Evolutionary conservation across 2,797 vertebrate species (phyloP).

Genomic region (Microcaecilia unicolor): DNA sequence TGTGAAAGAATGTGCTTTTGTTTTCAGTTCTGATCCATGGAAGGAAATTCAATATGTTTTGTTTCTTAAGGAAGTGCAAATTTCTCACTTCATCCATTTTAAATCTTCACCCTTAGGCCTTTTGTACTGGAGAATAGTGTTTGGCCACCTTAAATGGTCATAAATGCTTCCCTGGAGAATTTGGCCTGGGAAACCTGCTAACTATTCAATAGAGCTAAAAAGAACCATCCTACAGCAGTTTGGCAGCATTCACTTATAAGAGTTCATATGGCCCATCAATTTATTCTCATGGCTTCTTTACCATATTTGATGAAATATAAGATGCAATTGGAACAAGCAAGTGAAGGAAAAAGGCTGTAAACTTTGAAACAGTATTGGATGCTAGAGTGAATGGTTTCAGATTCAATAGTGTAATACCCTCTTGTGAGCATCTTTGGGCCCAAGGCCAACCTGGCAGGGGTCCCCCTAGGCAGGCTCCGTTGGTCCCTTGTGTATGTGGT

Average conservation of each 20-base stretch:
- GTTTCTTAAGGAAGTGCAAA: conserved; percentile 91
- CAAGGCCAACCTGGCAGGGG: no score
- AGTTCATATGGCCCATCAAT: conserved; percentile 67
- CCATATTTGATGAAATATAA: conserved; percentile 65
- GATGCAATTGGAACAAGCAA: conserved; percentile 48
- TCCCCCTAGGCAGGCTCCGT: no score
- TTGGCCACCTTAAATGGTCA: conserved; percentile 71
- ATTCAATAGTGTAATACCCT: no score
- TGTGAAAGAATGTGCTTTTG: conserved; percentile 70
- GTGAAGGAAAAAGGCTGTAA: conserved; percentile 52
- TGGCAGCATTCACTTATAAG: conserved; percentile 47
- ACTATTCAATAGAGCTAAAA: conserved; percentile 57
- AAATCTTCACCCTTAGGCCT: conserved; percentile 74
- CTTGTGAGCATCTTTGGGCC: no score
- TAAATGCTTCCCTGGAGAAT: conserved; percentile 73
- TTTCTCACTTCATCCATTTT: conserved; percentile 86
- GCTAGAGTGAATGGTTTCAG: conserved; percentile 43
- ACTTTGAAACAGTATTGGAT: conserved; percentile 37
- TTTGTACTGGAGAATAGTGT: conserved; percentile 72
- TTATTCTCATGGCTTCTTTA: conserved; percentile 57
- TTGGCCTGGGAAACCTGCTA: conserved; percentile 60
- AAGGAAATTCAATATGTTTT: conserved; percentile 90
- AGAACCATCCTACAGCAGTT: conserved; percentile 63
- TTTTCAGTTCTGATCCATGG: conserved; percentile 71
- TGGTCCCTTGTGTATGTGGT: no score